A percentile compares a stretch with the other conserved stretches of the same genome.
These are phyloP conservation scores for Protomyctophum bolini DNA, from an alignment of 2,113 vertebrate species.

Conservation along the genomic window DNA sequence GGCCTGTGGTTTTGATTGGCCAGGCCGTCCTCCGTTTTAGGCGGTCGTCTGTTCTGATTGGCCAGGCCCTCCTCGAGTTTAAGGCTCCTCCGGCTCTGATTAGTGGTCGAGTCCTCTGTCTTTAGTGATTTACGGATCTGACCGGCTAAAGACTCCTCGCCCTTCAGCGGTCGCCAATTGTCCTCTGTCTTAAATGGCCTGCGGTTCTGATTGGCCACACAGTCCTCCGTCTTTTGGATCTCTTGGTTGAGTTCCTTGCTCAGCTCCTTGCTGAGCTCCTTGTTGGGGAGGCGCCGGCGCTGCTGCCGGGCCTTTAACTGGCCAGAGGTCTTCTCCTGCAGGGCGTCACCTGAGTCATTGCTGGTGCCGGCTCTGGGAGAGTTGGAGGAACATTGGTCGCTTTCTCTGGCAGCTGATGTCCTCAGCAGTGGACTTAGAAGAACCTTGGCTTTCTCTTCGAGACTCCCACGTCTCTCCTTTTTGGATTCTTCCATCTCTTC, in stretches of 20 bases:
- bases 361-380: slow-evolving; percentile 88
- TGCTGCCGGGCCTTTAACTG: slow-evolving; percentile 86
- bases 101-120: slow-evolving; percentile 85
- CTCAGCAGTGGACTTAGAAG: slow-evolving; percentile 61
- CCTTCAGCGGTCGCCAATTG: slow-evolving; percentile 81
- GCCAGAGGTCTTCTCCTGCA: slow-evolving; percentile 76
- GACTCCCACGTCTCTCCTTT: slow-evolving; percentile 8
- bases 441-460: slow-evolving; percentile 57
- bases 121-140: slow-evolving; percentile 83
- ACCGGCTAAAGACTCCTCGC: slow-evolving; percentile 84
- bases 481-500: slow-evolving; percentile 12
- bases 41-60: slow-evolving; percentile 78
- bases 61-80: slow-evolving; percentile 86
- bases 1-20: slow-evolving; percentile 87
- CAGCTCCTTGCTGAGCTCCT: slow-evolving; percentile 90
- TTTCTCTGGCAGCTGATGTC: slow-evolving; percentile 80
- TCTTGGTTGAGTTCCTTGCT: slow-evolving; percentile 90
- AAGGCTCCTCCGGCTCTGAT: slow-evolving; percentile 78
- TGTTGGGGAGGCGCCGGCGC: slow-evolving; percentile 83
- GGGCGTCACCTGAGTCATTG: slow-evolving; percentile 74
- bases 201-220: slow-evolving; percentile 85
- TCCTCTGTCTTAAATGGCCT: slow-evolving; percentile 87
- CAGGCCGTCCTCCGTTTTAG: slow-evolving; percentile 88
- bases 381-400: slow-evolving; percentile 84
- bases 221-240: slow-evolving; percentile 86